phyloP scores from a whole-genome alignment of 2,797 vertebrate genomes.

The Spheniscus humboldti region DNA sequence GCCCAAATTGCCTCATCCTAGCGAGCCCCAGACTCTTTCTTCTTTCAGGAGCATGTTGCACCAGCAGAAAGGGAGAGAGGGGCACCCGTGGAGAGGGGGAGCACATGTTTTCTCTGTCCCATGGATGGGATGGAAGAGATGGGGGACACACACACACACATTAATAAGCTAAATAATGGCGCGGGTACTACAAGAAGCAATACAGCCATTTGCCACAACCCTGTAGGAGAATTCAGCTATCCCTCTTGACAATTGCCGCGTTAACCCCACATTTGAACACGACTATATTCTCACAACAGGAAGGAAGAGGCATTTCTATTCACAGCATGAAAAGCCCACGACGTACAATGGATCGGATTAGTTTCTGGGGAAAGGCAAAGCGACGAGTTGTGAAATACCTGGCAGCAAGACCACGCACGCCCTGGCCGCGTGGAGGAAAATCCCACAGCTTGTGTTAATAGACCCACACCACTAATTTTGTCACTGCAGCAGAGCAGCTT shows the following conservation, averaged over 20 bases:
- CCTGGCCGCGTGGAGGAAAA: accelerated
- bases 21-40: background rate
- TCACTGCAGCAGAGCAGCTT: background rate
- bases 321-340: background rate
- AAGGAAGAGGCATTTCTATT: background rate
- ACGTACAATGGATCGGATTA: accelerated
- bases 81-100: background rate
- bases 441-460: accelerated
- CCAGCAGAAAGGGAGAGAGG: background rate
- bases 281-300: background rate
- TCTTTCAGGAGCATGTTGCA: no score
- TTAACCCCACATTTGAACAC: no score
- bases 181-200: accelerated
- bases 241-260: accelerated
- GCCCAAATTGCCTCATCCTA: background rate
- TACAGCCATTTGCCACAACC: background rate
- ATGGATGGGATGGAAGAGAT: background rate
- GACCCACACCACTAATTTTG: background rate
- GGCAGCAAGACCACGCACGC: background rate
- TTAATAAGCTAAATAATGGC: background rate
- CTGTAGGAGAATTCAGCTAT: background rate
- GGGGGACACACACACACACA: no score
- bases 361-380: background rate
- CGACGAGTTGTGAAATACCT: background rate
- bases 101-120: background rate